Base-by-base conservation (phyloP, 2,888 invertebrate species). In the Digitonthophagus gazella region DNA sequence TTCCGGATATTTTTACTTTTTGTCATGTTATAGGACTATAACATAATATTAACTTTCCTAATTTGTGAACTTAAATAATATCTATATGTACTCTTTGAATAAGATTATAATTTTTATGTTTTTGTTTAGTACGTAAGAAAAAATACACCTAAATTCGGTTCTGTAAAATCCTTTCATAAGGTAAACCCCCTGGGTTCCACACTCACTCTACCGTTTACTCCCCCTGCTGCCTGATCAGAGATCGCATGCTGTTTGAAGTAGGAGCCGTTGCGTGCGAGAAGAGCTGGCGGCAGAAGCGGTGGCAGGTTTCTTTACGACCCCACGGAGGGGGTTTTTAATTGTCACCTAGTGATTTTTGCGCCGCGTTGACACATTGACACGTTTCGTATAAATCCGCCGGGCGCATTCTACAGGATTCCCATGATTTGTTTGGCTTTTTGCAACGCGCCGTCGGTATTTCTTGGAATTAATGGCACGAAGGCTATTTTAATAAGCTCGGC, bases 311-410 rank as follows among this genome's bases (percentile, higher is more conserved):
- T 72, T 72, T 72, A 72, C 65, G 71, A 69, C 67, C 65, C 67
- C 69, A 69, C 69, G 69, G 69, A 71, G 69, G 72, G 72, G 71
- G 71, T 67, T 72, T 72, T 72, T 72, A 71, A 72, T 72, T 72
- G 72, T 72, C 72, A 69, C 72, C 71, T 72, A 58, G 61, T 58
- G 67, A 67, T 61, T 67, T 67, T 64, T 58, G 22, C 61, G 22
- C 16, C 58, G 58, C 18, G 67, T 58, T 22, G 67, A 28, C 44
- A 67, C 20, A 64, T 68, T 68, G 61, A 68, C 61, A 67, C 58
- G 61, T 61, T 61, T 61, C 61, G 61, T 61, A 61, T 61, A 61
- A 61, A 61, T 61, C 61, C 61, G 20, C n/a, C 18, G 61, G 18
- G 20, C 20, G 61, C 61, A 61, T 61, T 61, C 61, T 61, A 61